Evolutionary conservation across 2,113 vertebrate species (phyloP).

Genomic region (Phalacrocorax carbo): DNA sequence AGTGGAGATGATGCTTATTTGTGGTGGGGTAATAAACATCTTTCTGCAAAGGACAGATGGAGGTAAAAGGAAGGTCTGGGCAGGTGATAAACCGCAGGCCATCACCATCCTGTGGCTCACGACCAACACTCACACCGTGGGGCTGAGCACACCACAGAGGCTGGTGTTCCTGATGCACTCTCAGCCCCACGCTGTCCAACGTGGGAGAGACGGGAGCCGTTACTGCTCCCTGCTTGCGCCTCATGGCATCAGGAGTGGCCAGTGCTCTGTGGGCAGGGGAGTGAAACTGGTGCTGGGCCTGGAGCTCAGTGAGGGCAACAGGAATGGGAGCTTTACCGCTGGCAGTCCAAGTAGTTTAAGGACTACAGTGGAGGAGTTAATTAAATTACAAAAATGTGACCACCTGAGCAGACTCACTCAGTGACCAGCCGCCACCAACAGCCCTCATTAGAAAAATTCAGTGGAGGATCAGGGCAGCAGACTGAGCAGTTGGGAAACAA

Average conservation of each 20-base stretch:
- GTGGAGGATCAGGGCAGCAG: background rate
- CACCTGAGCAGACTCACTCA: background rate
- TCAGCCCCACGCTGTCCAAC: rapidly evolving
- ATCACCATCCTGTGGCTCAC: background rate
- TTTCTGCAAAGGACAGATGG: background rate
- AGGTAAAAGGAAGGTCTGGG: background rate
- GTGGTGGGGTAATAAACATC: background rate
- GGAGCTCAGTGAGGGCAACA: background rate
- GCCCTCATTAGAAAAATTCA: background rate
- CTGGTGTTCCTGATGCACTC: background rate
- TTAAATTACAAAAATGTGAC: background rate
- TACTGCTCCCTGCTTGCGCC: background rate
- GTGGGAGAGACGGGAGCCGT: background rate
- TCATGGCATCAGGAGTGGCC: background rate
- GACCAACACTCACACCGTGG: rapidly evolving
- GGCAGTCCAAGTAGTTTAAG: background rate
- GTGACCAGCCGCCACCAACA: background rate
- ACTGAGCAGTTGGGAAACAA: background rate
- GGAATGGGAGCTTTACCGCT: background rate
- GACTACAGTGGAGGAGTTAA: background rate
- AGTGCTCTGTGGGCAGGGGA: background rate
- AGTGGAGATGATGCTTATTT: background rate
- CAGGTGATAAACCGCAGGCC: background rate
- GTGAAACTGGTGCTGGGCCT: background rate
- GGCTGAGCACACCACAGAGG: background rate